A percentile compares a stretch with the other conserved stretches of the same genome.
Conservation (phyloP, 2,797 vertebrate species). For the Corythornis leucogaster region DNA sequence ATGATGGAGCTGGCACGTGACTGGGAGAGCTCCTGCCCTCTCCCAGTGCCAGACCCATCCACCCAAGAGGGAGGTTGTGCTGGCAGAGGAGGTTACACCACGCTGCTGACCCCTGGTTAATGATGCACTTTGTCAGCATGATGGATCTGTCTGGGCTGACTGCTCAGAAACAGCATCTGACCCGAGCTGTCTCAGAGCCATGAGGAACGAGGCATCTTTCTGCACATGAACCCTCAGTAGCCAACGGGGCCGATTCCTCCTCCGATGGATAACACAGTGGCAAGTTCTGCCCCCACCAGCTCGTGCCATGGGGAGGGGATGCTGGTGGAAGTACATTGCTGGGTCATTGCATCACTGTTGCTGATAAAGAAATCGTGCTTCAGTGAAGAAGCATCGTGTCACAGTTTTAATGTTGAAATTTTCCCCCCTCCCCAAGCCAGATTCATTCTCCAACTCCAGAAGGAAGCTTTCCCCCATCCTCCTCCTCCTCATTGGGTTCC, state of each 20-base stretch:
- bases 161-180: background rate
- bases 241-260: background rate
- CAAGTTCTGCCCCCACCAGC: rapidly evolving
- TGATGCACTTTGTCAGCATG: background rate
- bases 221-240: background rate
- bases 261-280: rapidly evolving
- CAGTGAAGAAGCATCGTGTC: background rate
- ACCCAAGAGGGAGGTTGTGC: rapidly evolving
- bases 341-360: background rate
- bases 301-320: background rate
- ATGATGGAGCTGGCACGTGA: rapidly evolving
- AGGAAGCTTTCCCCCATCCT: background rate
- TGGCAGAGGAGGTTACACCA: background rate
- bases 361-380: background rate
- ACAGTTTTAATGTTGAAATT: background rate
- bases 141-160: background rate
- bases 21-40: background rate
- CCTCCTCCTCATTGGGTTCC: background rate
- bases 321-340: background rate
- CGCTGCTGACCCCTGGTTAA: rapidly evolving
- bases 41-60: rapidly evolving
- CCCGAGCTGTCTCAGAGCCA: background rate
- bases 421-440: background rate
- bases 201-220: background rate
- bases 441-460: background rate